phyloP scores from a whole-genome alignment of 2,113 vertebrate genomes.

The Cyprinodon variegatus region DNA sequence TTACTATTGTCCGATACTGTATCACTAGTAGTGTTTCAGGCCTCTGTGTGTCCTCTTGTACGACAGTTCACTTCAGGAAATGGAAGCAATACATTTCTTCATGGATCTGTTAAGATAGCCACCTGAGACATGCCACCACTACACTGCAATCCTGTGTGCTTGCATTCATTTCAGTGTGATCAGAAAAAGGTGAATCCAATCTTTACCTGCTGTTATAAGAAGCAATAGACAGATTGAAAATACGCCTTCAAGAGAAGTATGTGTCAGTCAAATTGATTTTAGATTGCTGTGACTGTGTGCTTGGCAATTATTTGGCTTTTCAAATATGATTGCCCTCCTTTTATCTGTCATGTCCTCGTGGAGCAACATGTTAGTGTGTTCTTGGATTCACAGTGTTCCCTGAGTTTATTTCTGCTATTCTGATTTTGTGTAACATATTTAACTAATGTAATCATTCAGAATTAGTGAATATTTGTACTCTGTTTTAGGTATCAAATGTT shows the following conservation, averaged over 20 bases:
- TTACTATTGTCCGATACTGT: conserved; percentile 7
- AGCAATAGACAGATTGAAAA: conserved; percentile 14
- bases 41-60: conserved; percentile 20
- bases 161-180: conserved; percentile 29
- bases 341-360: neutral
- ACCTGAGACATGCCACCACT: conserved; percentile 5
- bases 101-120: conserved; percentile 38
- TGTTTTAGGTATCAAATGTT: neutral
- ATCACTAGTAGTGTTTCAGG: conserved; percentile 42
- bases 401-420: neutral
- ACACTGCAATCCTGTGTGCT: conserved; percentile 6
- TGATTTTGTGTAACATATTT: neutral
- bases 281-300: neutral
- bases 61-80: conserved; percentile 24
- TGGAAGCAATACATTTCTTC: conserved; percentile 42
- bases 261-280: conserved; percentile 7
- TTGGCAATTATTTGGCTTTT: neutral
- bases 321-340: neutral
- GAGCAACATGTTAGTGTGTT: neutral
- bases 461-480: neutral
- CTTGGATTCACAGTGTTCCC: neutral
- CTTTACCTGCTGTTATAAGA: neutral
- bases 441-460: neutral
- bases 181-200: conserved; percentile 33
- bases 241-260: neutral